These are phyloP conservation scores for Nesospiza acunhae DNA, from an alignment of 2,113 vertebrate species.

Conservation along the genomic window DNA sequence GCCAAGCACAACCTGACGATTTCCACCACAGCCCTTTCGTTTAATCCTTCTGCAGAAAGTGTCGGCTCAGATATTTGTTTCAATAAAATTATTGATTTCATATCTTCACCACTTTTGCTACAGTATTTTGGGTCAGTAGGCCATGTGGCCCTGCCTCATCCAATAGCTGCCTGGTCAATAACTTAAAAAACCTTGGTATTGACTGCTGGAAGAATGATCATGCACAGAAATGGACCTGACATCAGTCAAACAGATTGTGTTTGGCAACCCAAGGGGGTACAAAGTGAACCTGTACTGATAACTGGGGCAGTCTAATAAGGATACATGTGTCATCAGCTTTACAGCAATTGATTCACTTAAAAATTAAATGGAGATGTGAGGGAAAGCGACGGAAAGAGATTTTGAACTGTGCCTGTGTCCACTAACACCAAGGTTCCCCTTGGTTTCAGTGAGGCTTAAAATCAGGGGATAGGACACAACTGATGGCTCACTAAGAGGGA, in stretches of 20 bases:
- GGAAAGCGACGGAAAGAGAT: background rate
- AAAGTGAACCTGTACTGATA: background rate
- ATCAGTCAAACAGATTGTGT: conserved; percentile 14
- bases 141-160: conserved; percentile 51
- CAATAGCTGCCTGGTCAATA: conserved; percentile 47
- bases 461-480: accelerated
- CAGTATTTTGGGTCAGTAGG: conserved; percentile 51
- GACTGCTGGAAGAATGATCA: conserved; percentile 46
- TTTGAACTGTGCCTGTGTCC: background rate
- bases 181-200: conserved; percentile 47
- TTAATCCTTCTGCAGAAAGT: conserved; percentile 12
- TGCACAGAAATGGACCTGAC: conserved; percentile 5
- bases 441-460: background rate
- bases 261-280: conserved; percentile 30
- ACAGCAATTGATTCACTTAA: conserved; percentile 27
- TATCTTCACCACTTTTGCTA: conserved; percentile 43
- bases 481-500: background rate
- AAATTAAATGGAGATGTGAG: background rate
- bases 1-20: background rate
- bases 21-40: background rate
- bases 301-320: conserved; percentile 17
- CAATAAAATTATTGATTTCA: conserved; percentile 64
- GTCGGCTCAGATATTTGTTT: background rate
- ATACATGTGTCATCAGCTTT: conserved; percentile 19
- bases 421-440: background rate